phyloP scores from a whole-genome alignment of 2,888 invertebrate species.

The Pandemis heparana region DNA sequence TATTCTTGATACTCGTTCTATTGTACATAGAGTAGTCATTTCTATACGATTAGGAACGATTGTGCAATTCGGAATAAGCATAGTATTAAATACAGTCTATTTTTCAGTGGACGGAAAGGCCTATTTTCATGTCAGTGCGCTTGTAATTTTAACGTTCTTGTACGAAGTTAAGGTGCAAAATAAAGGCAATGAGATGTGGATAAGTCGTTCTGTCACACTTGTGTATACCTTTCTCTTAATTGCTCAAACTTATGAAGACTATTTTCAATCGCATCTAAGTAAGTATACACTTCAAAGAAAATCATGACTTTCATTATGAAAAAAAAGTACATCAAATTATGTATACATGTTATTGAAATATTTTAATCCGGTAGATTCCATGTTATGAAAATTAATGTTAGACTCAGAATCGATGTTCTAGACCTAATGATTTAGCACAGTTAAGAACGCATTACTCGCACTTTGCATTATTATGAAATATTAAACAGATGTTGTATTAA shows the following conservation, averaged over 20 bases:
- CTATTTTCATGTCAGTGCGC: not conserved
- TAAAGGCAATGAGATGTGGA: not conserved
- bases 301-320: not conserved
- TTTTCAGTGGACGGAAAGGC: not conserved
- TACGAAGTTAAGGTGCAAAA: not conserved
- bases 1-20: slow-evolving; percentile 82
- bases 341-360: slow-evolving; percentile 16
- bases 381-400: slow-evolving; percentile 13
- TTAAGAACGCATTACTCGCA: slow-evolving; percentile 1
- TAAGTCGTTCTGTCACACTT: not conserved
- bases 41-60: slow-evolving; percentile 61
- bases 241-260: slow-evolving; percentile 8
- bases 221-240: slow-evolving; percentile 1
- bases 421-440: slow-evolving; percentile 1
- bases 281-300: not conserved
- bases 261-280: not conserved
- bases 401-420: slow-evolving; percentile 5
- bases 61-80: slow-evolving; percentile 53
- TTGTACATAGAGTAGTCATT: slow-evolving; percentile 70
- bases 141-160: not conserved
- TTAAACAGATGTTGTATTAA: not conserved
- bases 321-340: not conserved
- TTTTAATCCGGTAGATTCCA: slow-evolving; percentile 24
- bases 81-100: slow-evolving; percentile 41
- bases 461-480: slow-evolving; percentile 3